Base-by-base conservation (phyloP, 2,888 invertebrate species). In the Nephrotoma appendiculata region DNA sequence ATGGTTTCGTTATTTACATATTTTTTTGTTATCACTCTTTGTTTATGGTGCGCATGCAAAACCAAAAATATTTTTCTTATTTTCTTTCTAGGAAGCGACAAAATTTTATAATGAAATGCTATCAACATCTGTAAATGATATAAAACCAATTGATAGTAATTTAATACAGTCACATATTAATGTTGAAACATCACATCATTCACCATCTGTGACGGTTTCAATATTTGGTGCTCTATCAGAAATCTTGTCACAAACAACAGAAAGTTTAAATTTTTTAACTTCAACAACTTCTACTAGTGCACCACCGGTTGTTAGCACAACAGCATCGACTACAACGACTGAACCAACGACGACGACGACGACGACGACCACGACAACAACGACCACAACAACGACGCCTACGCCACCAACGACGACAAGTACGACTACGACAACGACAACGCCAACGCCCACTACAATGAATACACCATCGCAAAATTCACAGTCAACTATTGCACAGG, bases 211-310 rank as follows among this genome's bases (percentile, higher is more conserved):
- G 89, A 93, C 93, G 88, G 92, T 93, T 89, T 93, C 93, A 88
- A 93, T 93, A 89, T 93, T 93, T 89, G 93, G 93, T 91, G 93
- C 93, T 90, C 90, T 93, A 90, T 93, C 93, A 90, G 93, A 93
- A 88, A 93, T 93, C 89, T 92, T 93, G 89, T 89, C 89, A 48
- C 89, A 89, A 88, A 89, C 89, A 41, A 89, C 89, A 45, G 89
- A 89, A 88, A 89, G 88, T 88, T 87, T 88, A 52, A 88, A 88
- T 87, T 88, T 87, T 87, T 87, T 88, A 71, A 87, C 88, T 71
- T 88, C 88, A 87, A 88, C 88, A 41, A 88, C 88, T n/a, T n/a
- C n/a, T 31, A 88, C 89, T 45, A 88, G 88, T 15, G 88, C 89
- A 85, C 88, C 89, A 19, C 87, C 88, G 15, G 88, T 89, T 7